A percentile compares a stretch with the other conserved stretches of the same genome.
Conservation (phyloP, 2,797 vertebrate genomes). For the Tympanoctomys barrerae region DNA sequence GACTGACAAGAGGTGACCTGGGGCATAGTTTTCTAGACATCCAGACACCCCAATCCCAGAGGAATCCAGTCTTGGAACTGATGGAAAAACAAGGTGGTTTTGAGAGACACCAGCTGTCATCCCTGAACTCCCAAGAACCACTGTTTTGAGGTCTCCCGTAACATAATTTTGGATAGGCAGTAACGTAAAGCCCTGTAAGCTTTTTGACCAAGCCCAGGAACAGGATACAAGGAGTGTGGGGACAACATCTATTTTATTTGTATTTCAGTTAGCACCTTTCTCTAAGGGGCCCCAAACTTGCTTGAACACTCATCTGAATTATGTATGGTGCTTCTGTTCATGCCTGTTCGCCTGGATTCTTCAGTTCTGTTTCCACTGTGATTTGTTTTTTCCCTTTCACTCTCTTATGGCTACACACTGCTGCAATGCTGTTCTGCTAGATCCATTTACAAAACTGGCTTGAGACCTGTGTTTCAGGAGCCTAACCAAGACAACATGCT, state of each 20-base stretch:
- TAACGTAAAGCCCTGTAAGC: conserved; percentile 59
- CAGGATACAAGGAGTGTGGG: conserved; percentile 40
- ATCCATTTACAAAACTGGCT: conserved; percentile 68
- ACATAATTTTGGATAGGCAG: conserved; percentile 47
- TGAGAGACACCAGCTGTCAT: background rate
- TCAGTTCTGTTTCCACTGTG: conserved; percentile 57
- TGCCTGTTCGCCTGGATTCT: background rate
- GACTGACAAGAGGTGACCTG: conserved; percentile 21
- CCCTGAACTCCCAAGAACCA: background rate
- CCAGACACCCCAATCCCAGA: background rate
- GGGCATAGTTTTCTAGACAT: conserved; percentile 6
- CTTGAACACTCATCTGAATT: background rate
- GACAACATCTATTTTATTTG: conserved; percentile 58
- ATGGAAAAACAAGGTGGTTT: conserved; percentile 51
- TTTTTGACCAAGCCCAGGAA: conserved; percentile 13
- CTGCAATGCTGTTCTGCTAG: conserved; percentile 59
- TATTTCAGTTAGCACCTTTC: conserved; percentile 61
- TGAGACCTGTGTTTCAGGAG: conserved; percentile 63
- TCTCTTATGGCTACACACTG: background rate
- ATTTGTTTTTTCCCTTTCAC: conserved; percentile 26
- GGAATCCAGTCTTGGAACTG: conserved; percentile 3
- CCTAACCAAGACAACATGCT: conserved; percentile 13
- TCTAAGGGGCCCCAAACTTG: background rate
- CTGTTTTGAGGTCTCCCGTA: conserved; percentile 11
- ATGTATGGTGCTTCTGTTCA: conserved; percentile 52